Evolutionary conservation across 35 echinoderm and acorn worm species (phyloP), one percentile per base, ranked within the genome.

Genomic region (Stichopus chloronotus): DNA sequence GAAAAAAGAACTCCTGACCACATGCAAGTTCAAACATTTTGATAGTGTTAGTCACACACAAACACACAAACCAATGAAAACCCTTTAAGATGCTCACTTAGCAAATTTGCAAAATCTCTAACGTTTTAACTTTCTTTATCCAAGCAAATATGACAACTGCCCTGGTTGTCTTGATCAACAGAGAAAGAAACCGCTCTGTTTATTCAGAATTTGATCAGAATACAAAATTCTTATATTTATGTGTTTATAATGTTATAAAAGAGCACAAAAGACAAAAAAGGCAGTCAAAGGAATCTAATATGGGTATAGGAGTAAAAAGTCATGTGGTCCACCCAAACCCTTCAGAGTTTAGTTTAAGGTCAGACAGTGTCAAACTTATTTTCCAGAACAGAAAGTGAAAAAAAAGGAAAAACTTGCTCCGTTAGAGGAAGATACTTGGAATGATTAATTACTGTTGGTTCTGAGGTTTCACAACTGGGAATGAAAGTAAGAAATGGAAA

Each of bases 111-210:
- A 83, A 19, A 83, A 83, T 19, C 55, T 83, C n/a, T 53, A 52
- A n/a, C 55, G 43, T 83, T 56, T 55, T 55, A 53, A 52, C 80
- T 52, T 56, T 55, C 80, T 83, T 19, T 52, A 7, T 53, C 12
- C 80, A 83, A 83, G 80, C 52, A 83, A 83, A 83, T 16, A 83
- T 56, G 80, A 52, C 80, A 14, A 52, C 43, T 19, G 55, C 19
- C 55, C 80, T 55, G 8, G 55, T 43, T 83, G 16, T 83, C 53
- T 83, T 56, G 53, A 52, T 83, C 80, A 83, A 83, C 52, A 83
- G 9, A 83, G 55, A 83, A 83, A 54, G 80, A 83, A 78, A 83
- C 80, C 80, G 55, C 80, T 20, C n/a, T 24, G 80, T 83, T 83
- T 83, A 56, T 17, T 83, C n/a, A 83, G 80, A 83, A 52, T n/a